These are phyloP conservation scores for Otocyon megalotis DNA, from an alignment of 2,113 vertebrate genomes.

Conservation along the genomic window DNA sequence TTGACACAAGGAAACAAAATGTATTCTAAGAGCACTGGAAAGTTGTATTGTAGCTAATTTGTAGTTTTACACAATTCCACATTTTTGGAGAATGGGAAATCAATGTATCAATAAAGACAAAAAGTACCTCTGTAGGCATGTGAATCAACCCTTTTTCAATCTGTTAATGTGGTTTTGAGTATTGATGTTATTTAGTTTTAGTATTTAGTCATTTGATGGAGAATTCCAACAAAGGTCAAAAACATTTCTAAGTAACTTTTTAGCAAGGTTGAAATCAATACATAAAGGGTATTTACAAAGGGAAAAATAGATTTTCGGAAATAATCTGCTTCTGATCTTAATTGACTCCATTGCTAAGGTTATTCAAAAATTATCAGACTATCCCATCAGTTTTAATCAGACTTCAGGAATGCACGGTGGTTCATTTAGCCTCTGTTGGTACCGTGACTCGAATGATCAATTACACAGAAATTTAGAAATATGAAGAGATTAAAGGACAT, in stretches of 20 bases:
- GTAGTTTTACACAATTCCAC: neutral
- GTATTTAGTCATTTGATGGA: neutral
- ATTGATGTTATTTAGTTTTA: neutral
- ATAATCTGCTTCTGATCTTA: slow-evolving; percentile 67
- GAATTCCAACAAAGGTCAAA: slow-evolving; percentile 13
- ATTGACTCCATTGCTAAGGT: slow-evolving; percentile 59
- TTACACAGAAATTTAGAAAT: slow-evolving; percentile 37
- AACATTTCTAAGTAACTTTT: slow-evolving; percentile 33
- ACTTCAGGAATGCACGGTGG: neutral
- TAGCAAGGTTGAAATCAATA: slow-evolving; percentile 45
- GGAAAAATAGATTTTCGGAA: neutral
- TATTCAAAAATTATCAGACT: slow-evolving; percentile 59
- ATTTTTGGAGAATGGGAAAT: slow-evolving; percentile 21
- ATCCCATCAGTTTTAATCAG: slow-evolving; percentile 50
- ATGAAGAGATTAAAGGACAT: neutral
- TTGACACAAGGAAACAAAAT: neutral
- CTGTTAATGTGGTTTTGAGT: slow-evolving; percentile 20
- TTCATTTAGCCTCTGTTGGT: neutral
- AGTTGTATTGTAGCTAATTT: neutral
- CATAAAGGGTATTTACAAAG: slow-evolving; percentile 49
- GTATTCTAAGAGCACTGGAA: neutral
- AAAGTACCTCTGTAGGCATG: neutral
- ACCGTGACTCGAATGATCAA: slow-evolving; percentile 58
- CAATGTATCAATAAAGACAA: neutral
- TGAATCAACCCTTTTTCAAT: neutral